Base-by-base conservation (phyloP, 2,113 vertebrate genomes). In the Patagioenas fasciata region DNA sequence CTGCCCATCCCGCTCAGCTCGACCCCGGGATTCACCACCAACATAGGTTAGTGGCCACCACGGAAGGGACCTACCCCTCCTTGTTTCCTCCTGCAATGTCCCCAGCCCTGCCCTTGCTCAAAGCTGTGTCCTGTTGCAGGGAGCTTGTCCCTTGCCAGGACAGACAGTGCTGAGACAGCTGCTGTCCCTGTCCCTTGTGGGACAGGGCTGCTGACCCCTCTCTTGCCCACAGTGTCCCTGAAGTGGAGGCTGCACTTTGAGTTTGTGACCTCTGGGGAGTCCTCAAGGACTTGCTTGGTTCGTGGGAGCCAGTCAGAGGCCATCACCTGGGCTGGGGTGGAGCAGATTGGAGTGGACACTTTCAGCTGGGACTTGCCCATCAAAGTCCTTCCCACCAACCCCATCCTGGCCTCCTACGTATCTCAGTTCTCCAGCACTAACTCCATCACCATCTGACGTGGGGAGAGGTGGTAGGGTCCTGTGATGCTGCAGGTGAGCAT, bases 331-430 rank as follows among this genome's bases (percentile, higher is more conserved):
- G 98, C 98, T 1, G 99, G 99, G 47, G 97, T 98, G 5, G 99
- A 99, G 93, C 98, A 99, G 54, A 98, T 99, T 11, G 98, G 99
- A 9, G 99, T 99, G 89, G 99, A 99, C 96, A 99, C 99, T 69
- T 99, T 99, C 97, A 99, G 99, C 96, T 99, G 99, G 99, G 99
- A 99, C 92, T 97, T 99, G 82, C 99, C 99, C 15, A 99, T 99
- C 96, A 99, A 99, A 97, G 98, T 99, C 80, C 98, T 99, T 92
- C 99, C 99, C 60, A 99, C 99, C 51, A 99, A 99, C 95, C 99
- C 99, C 2, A 97, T 99, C 28, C 89, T 99, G 97, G 99, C 98
- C 29, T 99, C 99, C 48, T 99, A 99, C 0, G 98, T 99, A 42
- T 99, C 99, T 61, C 99, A 99, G 80, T 99, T 99, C 62, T 98